Conservation (phyloP, 2,113 vertebrate species). For the Sturnus vulgaris region DNA sequence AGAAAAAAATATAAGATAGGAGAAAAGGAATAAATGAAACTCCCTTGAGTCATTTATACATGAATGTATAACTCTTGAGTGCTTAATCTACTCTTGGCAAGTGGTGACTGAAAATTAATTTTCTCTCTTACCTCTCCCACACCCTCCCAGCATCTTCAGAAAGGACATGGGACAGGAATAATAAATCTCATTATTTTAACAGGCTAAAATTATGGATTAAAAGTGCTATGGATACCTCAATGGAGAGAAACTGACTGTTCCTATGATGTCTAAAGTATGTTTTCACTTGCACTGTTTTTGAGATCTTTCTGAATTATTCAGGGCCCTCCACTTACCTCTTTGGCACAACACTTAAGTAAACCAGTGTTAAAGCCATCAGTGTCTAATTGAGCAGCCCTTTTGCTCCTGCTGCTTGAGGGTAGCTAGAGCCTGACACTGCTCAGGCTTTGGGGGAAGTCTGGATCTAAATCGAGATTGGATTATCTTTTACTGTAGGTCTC, state of each 20-base stretch:
- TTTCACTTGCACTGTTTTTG: neutral
- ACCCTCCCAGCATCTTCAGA: neutral
- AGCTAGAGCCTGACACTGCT: neutral
- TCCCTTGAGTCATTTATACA: neutral
- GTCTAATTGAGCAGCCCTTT: accelerated
- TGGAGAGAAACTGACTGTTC: neutral
- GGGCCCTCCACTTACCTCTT: neutral
- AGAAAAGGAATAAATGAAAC: neutral
- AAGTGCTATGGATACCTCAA: neutral
- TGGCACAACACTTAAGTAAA: neutral
- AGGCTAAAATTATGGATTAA: neutral
- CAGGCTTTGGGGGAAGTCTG: neutral
- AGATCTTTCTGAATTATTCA: neutral
- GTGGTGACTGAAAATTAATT: neutral
- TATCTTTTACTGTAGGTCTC: neutral
- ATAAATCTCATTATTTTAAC: neutral
- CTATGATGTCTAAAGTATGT: neutral
- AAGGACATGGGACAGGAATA: neutral
- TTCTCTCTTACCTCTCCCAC: neutral
- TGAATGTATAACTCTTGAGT: neutral
- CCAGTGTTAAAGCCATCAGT: neutral
- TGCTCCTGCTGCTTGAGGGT: neutral
- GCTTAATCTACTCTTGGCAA: neutral
- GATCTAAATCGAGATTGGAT: neutral
- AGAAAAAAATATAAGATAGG: neutral